Base-by-base conservation (phyloP, 1,140 invertebrate genomes). In the Caenorhabditis brenneri region DNA sequence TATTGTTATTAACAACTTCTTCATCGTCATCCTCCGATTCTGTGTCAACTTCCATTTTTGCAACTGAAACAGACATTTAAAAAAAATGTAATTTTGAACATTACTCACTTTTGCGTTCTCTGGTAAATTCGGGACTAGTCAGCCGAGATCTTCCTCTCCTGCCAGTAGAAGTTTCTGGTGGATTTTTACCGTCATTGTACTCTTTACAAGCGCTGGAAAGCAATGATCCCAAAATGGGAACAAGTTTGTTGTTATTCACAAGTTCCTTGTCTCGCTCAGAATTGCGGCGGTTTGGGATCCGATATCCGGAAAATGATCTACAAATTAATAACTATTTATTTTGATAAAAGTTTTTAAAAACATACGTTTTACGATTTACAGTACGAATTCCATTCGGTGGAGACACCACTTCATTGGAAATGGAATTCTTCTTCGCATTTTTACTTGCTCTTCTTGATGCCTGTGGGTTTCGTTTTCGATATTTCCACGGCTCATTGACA, bases 401-500 rank as follows among this genome's bases (percentile, higher is more conserved):
- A 39, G 65, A 74, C 12, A n/a, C 24, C 4, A 42, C 33, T 2
- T 74, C 65, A 42, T 74, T 74, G 9, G 36, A 74, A 24, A 74
- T 74, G 4, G 65, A 74, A 24, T 42, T 22, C 19, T 74, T 74
- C 4, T 74, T 74, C 7, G 65, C 19, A 46, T 74, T 74, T 31
- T 42, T 12, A 10, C 36, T 42, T 27, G 42, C 42, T 74, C 65
- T 74, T 42, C 65, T 39, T 4, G 65, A 42, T 46, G 36, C 2
- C 3, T 12, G 65, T 4, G 9, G 7, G 22, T n/a, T 29, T 74
- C 65, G 33, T 42, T 74, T 74, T 24, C 65, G 36, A 42, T 74
- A 74, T 42, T 74, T 74, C 65, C 65, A 74, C 9, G 65, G 65
- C 24, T 74, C 65, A 74, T 74, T 74, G 22, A 74, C 65, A 33